Evolutionary conservation across 2,113 vertebrate genomes (phyloP).

Genomic region (Nansenia antarctica): DNA sequence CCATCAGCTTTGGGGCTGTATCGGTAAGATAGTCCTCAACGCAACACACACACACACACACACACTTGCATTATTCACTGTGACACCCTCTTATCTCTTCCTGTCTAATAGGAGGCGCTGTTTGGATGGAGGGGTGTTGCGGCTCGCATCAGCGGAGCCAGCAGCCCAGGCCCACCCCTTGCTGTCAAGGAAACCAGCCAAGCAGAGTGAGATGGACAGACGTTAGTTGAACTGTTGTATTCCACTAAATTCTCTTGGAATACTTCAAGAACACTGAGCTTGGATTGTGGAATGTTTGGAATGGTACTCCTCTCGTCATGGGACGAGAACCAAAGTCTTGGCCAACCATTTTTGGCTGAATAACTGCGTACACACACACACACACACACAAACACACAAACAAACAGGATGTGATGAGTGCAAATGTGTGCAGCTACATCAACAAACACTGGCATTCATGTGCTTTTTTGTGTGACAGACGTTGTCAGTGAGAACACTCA

Average conservation of each 20-base stretch:
- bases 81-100: not conserved
- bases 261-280: not conserved
- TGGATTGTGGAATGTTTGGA: not conserved
- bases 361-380: too few species aligned
- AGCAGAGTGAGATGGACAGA: slow-evolving; percentile 36
- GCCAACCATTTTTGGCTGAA: not conserved
- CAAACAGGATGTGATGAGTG: too few species aligned
- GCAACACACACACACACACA: not conserved
- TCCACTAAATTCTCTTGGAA: slow-evolving; percentile 9
- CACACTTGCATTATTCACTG: not conserved
- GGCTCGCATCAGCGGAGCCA: slow-evolving; percentile 40
- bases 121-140: slow-evolving; percentile 52
- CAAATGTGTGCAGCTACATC: too few species aligned
- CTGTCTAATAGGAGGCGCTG: slow-evolving; percentile 62
- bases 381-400: too few species aligned
- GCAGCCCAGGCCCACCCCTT: slow-evolving; percentile 35
- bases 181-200: slow-evolving; percentile 48
- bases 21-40: slow-evolving; percentile 61
- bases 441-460: not conserved
- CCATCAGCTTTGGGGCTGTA: slow-evolving; percentile 51
- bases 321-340: not conserved
- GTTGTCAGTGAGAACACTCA: too few species aligned
- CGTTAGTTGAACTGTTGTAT: not conserved
- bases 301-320: not conserved
- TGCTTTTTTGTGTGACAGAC: not conserved